Evolutionary conservation across 92 coral and sea anemone genomes (phyloP), one percentile per base, ranked within the genome.

Genomic region (Actinostola sp.): DNA sequence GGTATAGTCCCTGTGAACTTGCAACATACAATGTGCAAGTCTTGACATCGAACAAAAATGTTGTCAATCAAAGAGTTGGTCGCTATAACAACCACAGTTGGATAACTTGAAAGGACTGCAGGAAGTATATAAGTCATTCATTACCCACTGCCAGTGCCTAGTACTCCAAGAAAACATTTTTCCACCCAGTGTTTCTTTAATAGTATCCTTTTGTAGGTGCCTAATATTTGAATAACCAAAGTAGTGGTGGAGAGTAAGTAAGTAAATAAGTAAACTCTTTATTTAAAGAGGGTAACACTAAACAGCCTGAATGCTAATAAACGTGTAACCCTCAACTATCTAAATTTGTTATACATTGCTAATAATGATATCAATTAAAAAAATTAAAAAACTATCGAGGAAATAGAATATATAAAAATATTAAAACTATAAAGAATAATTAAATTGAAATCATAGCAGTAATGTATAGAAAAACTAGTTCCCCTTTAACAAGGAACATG

Each of bases 121-220:
- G 82, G 82, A 29, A 76, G 55, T 19, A 76, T 29, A 29, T n/a
- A 66, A 0, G 63, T 65, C 25, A 76, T 51, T 17, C 31, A 41
- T 16, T 66, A 66, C 28, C 82, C 73, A 15, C 65, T 63, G 11
- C 81, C 81, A 9, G 81, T 75, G 12, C 72, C 82, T 7, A 67
- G 33, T 53, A 68, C 69, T 8, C 54, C 61, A 33, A 78, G 67
- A 0, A 78, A 69, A 24, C 32, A n/a, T 60, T 42, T 57, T 34
- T 17, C 70, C 77, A 32, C 33, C 17, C 66, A 71, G 20, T 3
- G 77, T 71, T 6, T 56, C 34, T 19, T 54, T 26, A 28, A 71
- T 71, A 12, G 77, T 71, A 54, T 71, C 77, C 49, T 36, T 52
- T 28, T 71, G 77, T 13, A 51, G 67, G 10, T 71, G 70, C 32